Evolutionary conservation across 2,888 invertebrate genomes (phyloP).

Genomic region (Xiphydria camelus): DNA sequence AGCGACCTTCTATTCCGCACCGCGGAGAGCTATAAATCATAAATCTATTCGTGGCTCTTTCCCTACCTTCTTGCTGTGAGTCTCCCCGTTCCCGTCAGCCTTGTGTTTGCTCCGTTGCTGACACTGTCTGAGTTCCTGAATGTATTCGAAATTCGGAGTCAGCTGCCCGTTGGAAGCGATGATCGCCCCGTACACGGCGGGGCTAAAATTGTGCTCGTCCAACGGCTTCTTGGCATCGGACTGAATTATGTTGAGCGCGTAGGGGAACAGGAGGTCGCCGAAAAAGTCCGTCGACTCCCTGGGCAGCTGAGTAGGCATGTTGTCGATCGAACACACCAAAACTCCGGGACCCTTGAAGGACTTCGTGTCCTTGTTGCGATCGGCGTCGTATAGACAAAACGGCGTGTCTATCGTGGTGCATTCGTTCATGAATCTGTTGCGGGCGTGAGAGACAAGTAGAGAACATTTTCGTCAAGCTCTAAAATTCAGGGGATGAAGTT

Average conservation of each 20-base stretch:
- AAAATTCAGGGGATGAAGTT: too few relatives aligned
- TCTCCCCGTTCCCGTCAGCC: slow-evolving; percentile 65
- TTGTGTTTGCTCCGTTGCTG: slow-evolving; percentile 72
- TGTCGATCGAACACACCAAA: slow-evolving; percentile 99
- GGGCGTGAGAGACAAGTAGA: too few relatives aligned
- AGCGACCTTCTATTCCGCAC: too few relatives aligned
- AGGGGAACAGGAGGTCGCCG: slow-evolving; percentile 89
- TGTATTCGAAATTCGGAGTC: slow-evolving; percentile 93
- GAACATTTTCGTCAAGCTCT: too few relatives aligned
- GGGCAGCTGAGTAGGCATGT: slow-evolving; percentile 99
- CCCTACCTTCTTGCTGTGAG: slow-evolving; percentile 64
- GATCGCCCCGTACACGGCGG: slow-evolving; percentile 80
- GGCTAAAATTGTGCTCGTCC: slow-evolving; percentile 75
- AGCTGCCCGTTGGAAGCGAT: slow-evolving; percentile 94
- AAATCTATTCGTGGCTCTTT: background rate
- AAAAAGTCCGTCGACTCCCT: slow-evolving; percentile 97
- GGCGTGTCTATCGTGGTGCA: slow-evolving; percentile 99
- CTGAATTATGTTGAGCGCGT: slow-evolving; percentile 82
- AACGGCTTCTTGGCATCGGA: slow-evolving; percentile 81
- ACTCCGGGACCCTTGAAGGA: slow-evolving; percentile 97
- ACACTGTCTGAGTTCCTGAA: slow-evolving; percentile 79
- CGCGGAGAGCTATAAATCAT: too few relatives aligned
- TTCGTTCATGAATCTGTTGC: slow-evolving; percentile 91
- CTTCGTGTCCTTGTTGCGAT: slow-evolving; percentile 94
- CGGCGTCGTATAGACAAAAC: slow-evolving; percentile 98